Evolutionary conservation across 2,797 vertebrate genomes (phyloP).

Genomic region (Telmatherina bonti): DNA sequence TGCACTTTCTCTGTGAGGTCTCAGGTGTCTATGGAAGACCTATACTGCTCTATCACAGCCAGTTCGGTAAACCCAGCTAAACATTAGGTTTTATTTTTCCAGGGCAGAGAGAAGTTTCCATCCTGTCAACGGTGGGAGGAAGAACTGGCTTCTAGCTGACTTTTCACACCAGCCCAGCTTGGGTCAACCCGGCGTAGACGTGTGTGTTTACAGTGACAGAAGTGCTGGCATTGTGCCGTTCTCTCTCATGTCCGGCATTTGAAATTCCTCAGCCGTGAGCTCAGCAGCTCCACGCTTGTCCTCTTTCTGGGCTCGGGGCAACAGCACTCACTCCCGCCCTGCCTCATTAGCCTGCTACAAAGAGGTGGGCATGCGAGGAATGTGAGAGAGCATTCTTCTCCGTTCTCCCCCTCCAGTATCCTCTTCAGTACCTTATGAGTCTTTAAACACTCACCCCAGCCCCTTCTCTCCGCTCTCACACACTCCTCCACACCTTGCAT

Average conservation of each 20-base stretch:
- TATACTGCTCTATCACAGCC: not conserved
- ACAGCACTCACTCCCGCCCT: constrained; percentile 27
- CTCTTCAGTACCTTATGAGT: constrained; percentile 53
- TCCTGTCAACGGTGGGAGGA: not conserved
- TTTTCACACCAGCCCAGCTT: constrained; percentile 8
- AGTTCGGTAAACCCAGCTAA: not conserved
- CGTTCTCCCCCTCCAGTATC: constrained; percentile 27
- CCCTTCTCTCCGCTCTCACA: not conserved
- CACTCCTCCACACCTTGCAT: constrained; percentile 31
- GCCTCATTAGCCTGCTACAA: constrained; percentile 72
- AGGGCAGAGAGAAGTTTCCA: not conserved
- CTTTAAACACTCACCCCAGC: constrained; percentile 34
- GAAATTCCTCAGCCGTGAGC: constrained; percentile 72
- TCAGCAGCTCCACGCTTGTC: constrained; percentile 50
- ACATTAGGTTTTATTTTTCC: not conserved
- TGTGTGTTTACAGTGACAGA: constrained; percentile 8
- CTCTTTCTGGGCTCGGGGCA: constrained; percentile 25
- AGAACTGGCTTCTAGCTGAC: not conserved
- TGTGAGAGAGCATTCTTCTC: constrained; percentile 64
- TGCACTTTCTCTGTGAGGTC: no score
- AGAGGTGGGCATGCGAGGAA: constrained; percentile 71
- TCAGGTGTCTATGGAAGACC: not conserved
- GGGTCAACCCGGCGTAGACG: not conserved
- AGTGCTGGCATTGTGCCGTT: constrained; percentile 27
- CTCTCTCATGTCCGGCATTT: constrained; percentile 52